Percentiles rank a stretch among this genome's conserved stretches.
phyloP scores from a whole-genome alignment of 92 coral and sea anemone genomes.

The Plumapathes pennacea region DNA sequence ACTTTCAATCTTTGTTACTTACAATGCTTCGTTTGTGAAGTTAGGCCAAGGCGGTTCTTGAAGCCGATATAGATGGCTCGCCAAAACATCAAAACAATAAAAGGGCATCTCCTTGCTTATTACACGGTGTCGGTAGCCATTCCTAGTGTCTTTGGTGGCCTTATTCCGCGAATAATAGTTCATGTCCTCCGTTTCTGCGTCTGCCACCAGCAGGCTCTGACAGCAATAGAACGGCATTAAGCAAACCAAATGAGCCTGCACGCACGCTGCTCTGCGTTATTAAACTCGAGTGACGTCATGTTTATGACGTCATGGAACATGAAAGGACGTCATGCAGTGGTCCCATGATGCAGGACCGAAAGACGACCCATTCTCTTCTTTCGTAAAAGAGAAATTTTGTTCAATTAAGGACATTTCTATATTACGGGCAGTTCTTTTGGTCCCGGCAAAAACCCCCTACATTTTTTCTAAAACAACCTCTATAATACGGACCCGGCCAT shows the following conservation, averaged over 20 bases:
- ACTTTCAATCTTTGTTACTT: too few relatives aligned
- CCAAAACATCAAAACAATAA: conserved; percentile 93
- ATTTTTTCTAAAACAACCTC: too few relatives aligned
- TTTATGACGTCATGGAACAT: too few relatives aligned
- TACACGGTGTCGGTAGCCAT: conserved; percentile 76
- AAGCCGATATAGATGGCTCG: conserved; percentile 81
- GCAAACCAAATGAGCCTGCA: conserved; percentile 54
- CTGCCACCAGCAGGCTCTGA: conserved; percentile 84
- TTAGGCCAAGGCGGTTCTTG: conserved; percentile 94
- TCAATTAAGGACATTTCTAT: too few relatives aligned
- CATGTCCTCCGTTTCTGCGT: conserved; percentile 79
- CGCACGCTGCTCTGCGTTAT: conserved; percentile 39
- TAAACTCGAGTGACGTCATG: conserved; percentile 5
- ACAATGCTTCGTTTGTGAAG: conserved; percentile 96
- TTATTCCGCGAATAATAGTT: conserved; percentile 78
- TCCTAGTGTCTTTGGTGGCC: conserved; percentile 64
- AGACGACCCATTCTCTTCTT: too few relatives aligned
- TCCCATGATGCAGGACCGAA: too few relatives aligned
- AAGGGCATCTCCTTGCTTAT: conserved; percentile 97
- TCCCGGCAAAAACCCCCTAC: too few relatives aligned
- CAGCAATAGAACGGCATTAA: conserved; percentile 95
- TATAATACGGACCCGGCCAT: too few relatives aligned
- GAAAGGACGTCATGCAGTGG: too few relatives aligned
- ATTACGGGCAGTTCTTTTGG: too few relatives aligned
- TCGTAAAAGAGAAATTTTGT: too few relatives aligned